Conservation (phyloP, 2,888 invertebrate species). For the Periphyllus acericola region DNA sequence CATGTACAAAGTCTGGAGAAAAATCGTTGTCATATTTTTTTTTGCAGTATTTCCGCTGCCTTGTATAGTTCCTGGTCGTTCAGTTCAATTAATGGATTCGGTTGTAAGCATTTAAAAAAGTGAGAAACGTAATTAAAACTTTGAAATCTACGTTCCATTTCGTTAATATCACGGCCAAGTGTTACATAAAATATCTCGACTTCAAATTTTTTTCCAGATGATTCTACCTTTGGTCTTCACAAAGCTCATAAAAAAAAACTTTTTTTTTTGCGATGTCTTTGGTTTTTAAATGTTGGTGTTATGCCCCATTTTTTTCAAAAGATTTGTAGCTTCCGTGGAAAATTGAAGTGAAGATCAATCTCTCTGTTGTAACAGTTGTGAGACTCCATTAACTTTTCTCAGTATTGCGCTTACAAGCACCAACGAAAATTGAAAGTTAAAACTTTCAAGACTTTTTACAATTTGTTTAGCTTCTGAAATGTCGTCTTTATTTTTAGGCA, state of each 20-base stretch:
- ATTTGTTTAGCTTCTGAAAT: slow-evolving; percentile 33
- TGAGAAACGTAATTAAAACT: no score
- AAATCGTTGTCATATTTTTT: no score
- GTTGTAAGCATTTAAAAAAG: no score
- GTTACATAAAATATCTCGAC: not conserved
- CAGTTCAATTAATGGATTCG: no score
- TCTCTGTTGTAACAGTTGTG: slow-evolving; percentile 5
- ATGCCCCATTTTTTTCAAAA: slow-evolving; percentile 10
- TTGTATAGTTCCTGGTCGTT: no score
- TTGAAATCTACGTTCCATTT: no score
- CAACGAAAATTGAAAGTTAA: not conserved
- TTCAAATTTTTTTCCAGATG: slow-evolving; percentile 14
- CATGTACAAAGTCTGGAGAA: no score
- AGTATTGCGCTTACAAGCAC: slow-evolving; percentile 1
- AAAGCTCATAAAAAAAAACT: no score
- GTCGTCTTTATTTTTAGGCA: slow-evolving; percentile 22
- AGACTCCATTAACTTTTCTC: slow-evolving; percentile 26
- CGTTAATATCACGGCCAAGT: no score
- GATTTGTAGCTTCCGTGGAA: slow-evolving; percentile 7
- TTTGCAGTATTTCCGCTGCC: no score
- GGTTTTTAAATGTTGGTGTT: no score
- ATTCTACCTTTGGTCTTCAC: not conserved
- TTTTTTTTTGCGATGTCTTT: no score
- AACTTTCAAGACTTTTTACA: slow-evolving; percentile 15
- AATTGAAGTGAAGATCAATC: slow-evolving; percentile 30